Conservation (phyloP, 1,140 invertebrate species). For the Polypedilum pembai region DNA sequence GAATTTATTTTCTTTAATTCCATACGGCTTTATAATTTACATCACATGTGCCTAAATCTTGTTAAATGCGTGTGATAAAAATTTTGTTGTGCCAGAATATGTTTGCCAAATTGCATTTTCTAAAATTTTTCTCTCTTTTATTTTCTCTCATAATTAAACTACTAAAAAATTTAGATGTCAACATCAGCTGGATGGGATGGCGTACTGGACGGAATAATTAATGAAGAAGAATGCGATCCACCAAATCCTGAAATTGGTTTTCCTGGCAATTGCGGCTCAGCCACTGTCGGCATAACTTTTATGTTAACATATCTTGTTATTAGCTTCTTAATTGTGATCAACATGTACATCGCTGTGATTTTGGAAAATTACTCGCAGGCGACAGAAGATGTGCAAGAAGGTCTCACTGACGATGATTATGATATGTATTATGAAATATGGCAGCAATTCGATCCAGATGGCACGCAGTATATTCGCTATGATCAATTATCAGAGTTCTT, state of each 20-base stretch:
- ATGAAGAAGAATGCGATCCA: slow-evolving; percentile 84
- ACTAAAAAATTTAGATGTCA: slow-evolving; percentile 72
- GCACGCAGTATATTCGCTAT: slow-evolving; percentile 93
- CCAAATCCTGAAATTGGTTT: slow-evolving; percentile 79
- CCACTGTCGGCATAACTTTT: slow-evolving; percentile 88
- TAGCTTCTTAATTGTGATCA: slow-evolving; percentile 96
- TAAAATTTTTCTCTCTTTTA: too few species aligned
- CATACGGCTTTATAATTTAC: too few species aligned
- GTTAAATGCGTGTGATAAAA: too few species aligned
- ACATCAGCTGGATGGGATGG: slow-evolving; percentile 97
- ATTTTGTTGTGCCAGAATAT: too few species aligned
- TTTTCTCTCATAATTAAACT: not conserved
- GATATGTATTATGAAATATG: slow-evolving; percentile 99
- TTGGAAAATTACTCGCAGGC: slow-evolving; percentile 98
- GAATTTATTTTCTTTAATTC: too few species aligned
- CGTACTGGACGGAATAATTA: slow-evolving; percentile 91
- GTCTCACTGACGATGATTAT: slow-evolving; percentile 96
- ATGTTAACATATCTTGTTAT: slow-evolving; percentile 94
- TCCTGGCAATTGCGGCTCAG: slow-evolving; percentile 85
- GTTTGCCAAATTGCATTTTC: too few species aligned
- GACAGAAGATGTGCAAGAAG: slow-evolving; percentile 97
- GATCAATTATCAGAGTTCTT: slow-evolving; percentile 90
- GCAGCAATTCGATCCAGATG: slow-evolving; percentile 97
- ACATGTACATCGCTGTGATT: slow-evolving; percentile 99
- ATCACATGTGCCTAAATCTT: too few species aligned